Conservation (phyloP, 2,113 vertebrate genomes). For the Chaetops frenatus region DNA sequence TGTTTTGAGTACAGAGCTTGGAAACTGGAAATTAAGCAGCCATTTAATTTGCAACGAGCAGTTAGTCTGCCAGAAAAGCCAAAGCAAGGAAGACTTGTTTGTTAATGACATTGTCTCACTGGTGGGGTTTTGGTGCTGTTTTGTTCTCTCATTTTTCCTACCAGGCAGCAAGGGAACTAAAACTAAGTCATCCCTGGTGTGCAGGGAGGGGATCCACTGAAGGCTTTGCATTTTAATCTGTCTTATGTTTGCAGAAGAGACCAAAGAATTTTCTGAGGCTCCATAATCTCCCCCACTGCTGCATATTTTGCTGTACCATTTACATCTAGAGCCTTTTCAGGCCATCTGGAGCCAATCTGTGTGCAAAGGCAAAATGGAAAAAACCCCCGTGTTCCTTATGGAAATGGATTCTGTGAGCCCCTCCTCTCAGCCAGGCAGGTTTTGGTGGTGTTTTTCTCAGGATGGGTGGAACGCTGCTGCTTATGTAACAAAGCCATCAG, state of each 20-base stretch:
- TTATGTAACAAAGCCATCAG: constrained; percentile 25
- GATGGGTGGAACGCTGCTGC: neutral
- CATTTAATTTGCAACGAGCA: neutral
- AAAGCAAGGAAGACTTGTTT: neutral
- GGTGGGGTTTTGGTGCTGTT: neutral
- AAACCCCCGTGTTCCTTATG: neutral
- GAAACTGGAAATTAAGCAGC: neutral
- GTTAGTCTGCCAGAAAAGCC: neutral
- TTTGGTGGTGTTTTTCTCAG: neutral
- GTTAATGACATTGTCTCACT: neutral
- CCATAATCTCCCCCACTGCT: neutral
- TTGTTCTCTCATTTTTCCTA: neutral
- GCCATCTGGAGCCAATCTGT: constrained; percentile 31
- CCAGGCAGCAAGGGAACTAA: neutral
- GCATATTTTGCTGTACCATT: neutral
- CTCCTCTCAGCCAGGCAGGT: neutral
- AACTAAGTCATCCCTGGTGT: neutral
- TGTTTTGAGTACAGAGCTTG: neutral
- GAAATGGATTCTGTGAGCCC: neutral
- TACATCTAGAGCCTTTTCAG: neutral
- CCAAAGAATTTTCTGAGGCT: neutral
- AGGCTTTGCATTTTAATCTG: neutral
- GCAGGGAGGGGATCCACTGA: neutral
- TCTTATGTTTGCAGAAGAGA: neutral
- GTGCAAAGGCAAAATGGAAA: neutral